phyloP scores from a whole-genome alignment of 1,140 invertebrate species.

The Amyelois transitella region DNA sequence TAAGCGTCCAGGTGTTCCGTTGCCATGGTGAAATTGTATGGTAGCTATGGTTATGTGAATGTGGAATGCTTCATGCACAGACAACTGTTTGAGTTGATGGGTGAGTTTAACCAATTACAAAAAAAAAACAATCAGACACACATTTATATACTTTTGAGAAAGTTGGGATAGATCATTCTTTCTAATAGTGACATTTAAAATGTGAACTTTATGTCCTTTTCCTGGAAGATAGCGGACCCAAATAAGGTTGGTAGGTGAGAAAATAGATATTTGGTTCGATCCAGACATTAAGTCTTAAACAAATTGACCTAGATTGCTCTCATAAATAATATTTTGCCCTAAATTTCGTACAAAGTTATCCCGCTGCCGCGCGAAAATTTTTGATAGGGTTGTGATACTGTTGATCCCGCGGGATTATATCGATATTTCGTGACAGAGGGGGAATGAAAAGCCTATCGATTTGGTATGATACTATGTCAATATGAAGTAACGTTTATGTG shows the following conservation, averaged over 20 bases:
- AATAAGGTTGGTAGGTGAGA: background rate
- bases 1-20: constrained; percentile 37
- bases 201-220: too few relatives aligned
- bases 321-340: constrained; percentile 20
- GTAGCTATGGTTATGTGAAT: background rate
- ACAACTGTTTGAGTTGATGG: background rate
- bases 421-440: background rate
- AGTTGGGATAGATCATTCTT: too few relatives aligned
- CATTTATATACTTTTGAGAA: too few relatives aligned
- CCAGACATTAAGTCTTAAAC: constrained; percentile 28
- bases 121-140: too few relatives aligned
- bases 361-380: background rate
- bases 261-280: constrained; percentile 20
- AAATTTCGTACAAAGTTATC: background rate
- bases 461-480: background rate
- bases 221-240: background rate
- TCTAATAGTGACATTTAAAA: too few relatives aligned
- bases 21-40: constrained; percentile 20
- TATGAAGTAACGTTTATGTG: too few relatives aligned
- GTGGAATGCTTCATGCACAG: background rate
- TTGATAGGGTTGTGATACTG: background rate
- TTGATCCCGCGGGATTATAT: background rate
- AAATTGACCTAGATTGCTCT: constrained; percentile 32
- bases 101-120: too few relatives aligned
- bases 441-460: background rate